A percentile compares a stretch with the other conserved stretches of the same genome.
Conservation (phyloP, 2,797 vertebrate species). For the Furcifer pardalis region DNA sequence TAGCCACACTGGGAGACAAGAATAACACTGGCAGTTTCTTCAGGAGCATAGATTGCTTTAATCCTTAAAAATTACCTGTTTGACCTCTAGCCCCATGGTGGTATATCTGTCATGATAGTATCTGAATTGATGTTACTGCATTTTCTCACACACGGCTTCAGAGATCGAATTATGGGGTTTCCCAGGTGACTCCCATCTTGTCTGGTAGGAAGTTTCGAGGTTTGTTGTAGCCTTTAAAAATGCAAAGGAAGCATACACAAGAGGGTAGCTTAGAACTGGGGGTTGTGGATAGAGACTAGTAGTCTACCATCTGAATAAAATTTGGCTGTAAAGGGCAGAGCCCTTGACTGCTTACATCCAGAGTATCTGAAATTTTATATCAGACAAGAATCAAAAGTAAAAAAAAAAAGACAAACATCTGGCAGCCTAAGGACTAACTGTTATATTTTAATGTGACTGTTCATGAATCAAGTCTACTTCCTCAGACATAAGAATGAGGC, state of each 20-base stretch:
- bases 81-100: no score
- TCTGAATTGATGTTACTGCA: not conserved
- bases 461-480: no score
- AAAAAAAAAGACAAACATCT: no score
- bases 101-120: no score
- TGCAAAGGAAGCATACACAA: not conserved
- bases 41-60: not conserved
- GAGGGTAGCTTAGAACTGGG: not conserved
- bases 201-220: not conserved
- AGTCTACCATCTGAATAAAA: not conserved
- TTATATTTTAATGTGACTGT: no score
- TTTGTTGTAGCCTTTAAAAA: not conserved
- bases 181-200: not conserved
- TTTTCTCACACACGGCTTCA: not conserved
- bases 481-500: no score
- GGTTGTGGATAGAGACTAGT: not conserved
- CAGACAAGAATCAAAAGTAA: no score
- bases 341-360: not conserved
- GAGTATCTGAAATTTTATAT: not conserved
- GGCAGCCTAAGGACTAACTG: no score
- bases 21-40: not conserved
- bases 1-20: not conserved
- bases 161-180: not conserved
- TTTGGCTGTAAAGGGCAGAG: not conserved
- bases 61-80: no score